A percentile compares a stretch with the other conserved stretches of the same genome.
phyloP scores from a whole-genome alignment of 2,113 vertebrate genomes.

The Ailurus styani region DNA sequence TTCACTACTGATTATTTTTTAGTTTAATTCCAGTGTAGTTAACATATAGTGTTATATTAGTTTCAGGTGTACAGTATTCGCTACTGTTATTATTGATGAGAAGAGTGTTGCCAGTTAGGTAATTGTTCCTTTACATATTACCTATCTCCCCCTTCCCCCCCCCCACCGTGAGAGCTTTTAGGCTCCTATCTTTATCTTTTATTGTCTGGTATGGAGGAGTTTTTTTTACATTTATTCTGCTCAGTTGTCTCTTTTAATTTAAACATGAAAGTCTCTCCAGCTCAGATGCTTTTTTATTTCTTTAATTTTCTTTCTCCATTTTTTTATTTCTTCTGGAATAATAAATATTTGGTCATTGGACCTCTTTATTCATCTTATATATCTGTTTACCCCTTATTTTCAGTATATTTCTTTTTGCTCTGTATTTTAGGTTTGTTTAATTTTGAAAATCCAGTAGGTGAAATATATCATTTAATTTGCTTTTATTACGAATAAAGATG shows the following conservation, averaged over 20 bases:
- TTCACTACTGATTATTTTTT: neutral
- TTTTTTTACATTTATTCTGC: neutral
- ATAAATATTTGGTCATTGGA: neutral
- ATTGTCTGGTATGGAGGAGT: neutral
- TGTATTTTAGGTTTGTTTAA: neutral
- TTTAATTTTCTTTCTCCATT: neutral
- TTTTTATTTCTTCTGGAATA: neutral
- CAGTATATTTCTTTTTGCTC: neutral
- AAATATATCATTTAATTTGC: neutral
- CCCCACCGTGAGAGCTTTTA: neutral
- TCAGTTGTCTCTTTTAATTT: neutral
- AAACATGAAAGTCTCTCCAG: neutral
- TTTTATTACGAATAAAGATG: slow-evolving; percentile 20
- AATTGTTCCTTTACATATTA: neutral
- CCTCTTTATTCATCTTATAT: neutral
- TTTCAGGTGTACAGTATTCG: neutral
- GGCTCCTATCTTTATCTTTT: neutral
- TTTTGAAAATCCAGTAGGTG: neutral
- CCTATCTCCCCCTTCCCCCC: neutral
- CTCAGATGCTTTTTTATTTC: neutral
- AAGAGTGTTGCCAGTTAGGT: neutral
- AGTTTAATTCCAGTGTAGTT: neutral
- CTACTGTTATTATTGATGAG: neutral
- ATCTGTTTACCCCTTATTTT: neutral
- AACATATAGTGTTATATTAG: neutral